Evolutionary conservation across 2,113 vertebrate species (phyloP).

Genomic region (Athene noctua): DNA sequence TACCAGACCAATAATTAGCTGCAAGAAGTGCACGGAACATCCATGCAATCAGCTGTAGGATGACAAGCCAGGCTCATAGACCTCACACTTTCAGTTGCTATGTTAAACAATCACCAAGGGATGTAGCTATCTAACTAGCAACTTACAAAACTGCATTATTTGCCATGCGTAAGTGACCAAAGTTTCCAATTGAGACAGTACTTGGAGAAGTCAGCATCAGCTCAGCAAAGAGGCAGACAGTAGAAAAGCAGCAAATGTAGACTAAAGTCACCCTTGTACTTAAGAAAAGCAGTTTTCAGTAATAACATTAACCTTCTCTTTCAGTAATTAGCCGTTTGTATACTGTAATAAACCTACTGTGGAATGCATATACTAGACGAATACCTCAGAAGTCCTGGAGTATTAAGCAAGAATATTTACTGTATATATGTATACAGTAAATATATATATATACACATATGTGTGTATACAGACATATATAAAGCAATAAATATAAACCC

Average conservation of each 20-base stretch:
- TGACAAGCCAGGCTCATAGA: neutral
- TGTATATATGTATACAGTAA: neutral
- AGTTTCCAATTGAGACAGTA: neutral
- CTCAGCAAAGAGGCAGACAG: neutral
- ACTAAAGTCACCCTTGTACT: neutral
- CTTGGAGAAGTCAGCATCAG: neutral
- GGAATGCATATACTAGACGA: neutral
- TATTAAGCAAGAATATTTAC: neutral
- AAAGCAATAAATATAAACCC: neutral
- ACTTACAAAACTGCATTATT: neutral
- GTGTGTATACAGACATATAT: fast-evolving
- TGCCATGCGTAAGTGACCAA: neutral
- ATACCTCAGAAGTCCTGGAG: neutral
- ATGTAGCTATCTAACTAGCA: neutral
- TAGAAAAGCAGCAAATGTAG: neutral
- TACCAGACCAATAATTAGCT: neutral
- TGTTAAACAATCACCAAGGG: neutral
- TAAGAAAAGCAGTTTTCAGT: neutral
- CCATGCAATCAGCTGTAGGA: neutral
- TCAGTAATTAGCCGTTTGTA: neutral
- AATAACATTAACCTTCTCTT: neutral
- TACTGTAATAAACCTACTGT: neutral
- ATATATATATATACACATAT: fast-evolving
- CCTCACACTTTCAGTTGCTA: neutral
- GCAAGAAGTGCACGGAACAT: neutral